These are phyloP conservation scores for Drosophila simulans DNA, from an alignment of 1,140 invertebrate genomes.

Conservation along the genomic window DNA sequence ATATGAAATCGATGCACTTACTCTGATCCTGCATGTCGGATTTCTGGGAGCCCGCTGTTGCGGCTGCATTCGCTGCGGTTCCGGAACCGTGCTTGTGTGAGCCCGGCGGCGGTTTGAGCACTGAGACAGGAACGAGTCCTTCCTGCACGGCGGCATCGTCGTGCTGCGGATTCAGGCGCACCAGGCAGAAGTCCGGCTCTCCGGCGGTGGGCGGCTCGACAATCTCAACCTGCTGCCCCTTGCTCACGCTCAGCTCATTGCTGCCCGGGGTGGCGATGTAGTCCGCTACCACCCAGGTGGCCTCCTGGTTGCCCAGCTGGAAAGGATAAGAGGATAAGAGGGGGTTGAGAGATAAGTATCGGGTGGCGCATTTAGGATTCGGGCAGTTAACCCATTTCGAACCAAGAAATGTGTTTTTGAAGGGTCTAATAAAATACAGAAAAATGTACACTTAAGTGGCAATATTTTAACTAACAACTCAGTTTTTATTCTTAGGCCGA, in stretches of 20 bases:
- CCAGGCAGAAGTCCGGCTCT: slow-evolving; percentile 88
- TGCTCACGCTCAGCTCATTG: slow-evolving; percentile 91
- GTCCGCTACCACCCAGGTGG: slow-evolving; percentile 95
- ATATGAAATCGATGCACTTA: slow-evolving; percentile 28
- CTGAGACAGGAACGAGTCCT: slow-evolving; percentile 92
- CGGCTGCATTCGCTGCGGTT: slow-evolving; percentile 20
- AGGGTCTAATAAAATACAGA: no score
- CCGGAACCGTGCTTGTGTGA: slow-evolving; percentile 83
- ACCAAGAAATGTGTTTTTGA: no score
- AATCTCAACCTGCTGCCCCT: slow-evolving; percentile 96
- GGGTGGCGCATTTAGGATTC: slow-evolving; percentile 5
- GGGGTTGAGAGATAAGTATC: slow-evolving; percentile 28
- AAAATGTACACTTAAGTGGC: background rate
- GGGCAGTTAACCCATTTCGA: slow-evolving; percentile 14
- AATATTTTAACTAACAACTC: background rate
- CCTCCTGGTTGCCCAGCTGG: slow-evolving; percentile 89
- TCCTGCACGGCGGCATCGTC: slow-evolving; percentile 88
- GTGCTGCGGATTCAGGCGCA: slow-evolving; percentile 86
- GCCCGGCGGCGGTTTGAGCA: slow-evolving; percentile 91
- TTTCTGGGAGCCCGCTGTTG: slow-evolving; percentile 56
- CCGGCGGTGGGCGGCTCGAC: slow-evolving; percentile 88
- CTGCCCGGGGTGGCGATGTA: slow-evolving; percentile 89
- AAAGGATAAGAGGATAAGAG: slow-evolving; percentile 45
- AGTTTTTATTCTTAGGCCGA: no score
- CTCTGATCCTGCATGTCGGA: slow-evolving; percentile 79